Percentiles rank a stretch among this genome's conserved stretches.
Conservation (phyloP, 1,140 invertebrate genomes). For the Antheraea pernyi region DNA sequence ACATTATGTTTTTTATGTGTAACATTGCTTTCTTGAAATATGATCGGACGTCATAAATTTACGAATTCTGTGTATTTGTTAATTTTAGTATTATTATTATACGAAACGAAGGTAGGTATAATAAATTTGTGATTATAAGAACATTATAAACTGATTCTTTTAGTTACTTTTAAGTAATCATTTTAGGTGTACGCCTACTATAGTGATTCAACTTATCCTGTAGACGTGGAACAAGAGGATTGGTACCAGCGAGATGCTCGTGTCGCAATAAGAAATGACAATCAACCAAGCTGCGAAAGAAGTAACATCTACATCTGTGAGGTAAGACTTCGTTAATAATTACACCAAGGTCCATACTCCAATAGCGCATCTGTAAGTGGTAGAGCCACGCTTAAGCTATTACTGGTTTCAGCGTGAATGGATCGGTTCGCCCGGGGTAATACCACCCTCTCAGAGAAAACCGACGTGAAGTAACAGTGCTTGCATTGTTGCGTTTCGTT, state of each 20-base stretch:
- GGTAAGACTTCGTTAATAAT: slow-evolving; percentile 32
- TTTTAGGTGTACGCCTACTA: slow-evolving; percentile 37
- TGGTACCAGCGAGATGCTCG: slow-evolving; percentile 53
- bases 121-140: background rate
- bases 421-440: too few species aligned
- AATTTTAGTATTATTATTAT: slow-evolving; percentile 19
- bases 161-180: background rate
- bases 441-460: too few species aligned
- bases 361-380: too few species aligned
- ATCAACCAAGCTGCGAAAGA: slow-evolving; percentile 41
- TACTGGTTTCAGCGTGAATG: too few species aligned
- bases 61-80: slow-evolving; percentile 25
- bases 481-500: too few species aligned
- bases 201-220: slow-evolving; percentile 41
- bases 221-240: slow-evolving; percentile 34
- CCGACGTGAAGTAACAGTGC: too few species aligned
- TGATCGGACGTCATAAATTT: slow-evolving; percentile 30
- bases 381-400: too few species aligned
- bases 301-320: slow-evolving; percentile 63
- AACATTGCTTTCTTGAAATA: slow-evolving; percentile 27
- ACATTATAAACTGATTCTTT: background rate
- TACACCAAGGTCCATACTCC: background rate
- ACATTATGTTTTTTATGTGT: slow-evolving; percentile 12
- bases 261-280: slow-evolving; percentile 34
- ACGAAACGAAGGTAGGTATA: slow-evolving; percentile 23